phyloP scores from a whole-genome alignment of 1,140 invertebrate species.

The Cyclargus thomasi region DNA sequence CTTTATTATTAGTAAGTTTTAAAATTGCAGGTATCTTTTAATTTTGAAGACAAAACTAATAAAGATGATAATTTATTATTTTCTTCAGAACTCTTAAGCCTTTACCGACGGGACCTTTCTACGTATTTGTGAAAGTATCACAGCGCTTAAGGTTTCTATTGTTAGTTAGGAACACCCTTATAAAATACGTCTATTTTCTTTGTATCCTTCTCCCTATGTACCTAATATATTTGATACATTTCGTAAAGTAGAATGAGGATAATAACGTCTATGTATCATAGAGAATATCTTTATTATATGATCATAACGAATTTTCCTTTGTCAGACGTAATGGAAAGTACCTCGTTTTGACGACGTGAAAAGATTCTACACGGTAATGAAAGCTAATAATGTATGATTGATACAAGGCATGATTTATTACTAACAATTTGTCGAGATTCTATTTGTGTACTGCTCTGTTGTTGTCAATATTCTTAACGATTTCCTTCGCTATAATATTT shows the following conservation, averaged over 20 bases:
- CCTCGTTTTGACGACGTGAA: conserved; percentile 41
- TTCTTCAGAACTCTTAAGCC: too few species aligned
- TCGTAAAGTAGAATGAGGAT: neutral
- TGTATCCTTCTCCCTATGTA: neutral
- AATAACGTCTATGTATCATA: conserved; percentile 8
- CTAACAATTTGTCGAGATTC: conserved; percentile 31
- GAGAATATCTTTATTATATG: conserved; percentile 13
- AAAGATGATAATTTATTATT: too few species aligned
- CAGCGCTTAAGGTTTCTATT: too few species aligned
- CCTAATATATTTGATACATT: neutral
- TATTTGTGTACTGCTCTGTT: neutral
- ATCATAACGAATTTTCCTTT: conserved; percentile 36
- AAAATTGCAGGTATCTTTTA: too few species aligned
- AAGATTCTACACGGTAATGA: conserved; percentile 36
- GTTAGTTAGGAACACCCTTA: too few species aligned
- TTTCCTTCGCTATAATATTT: too few species aligned
- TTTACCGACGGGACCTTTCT: too few species aligned
- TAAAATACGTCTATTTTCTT: neutral
- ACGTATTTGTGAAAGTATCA: too few species aligned
- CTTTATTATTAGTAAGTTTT: too few species aligned
- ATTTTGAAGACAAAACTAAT: too few species aligned
- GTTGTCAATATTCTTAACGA: too few species aligned
- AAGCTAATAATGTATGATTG: conserved; percentile 19
- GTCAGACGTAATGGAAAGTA: conserved; percentile 47
- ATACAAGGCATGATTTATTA: conserved; percentile 35